phyloP scores from a whole-genome alignment of 2,113 vertebrate genomes.

The Corythaixoides concolor region DNA sequence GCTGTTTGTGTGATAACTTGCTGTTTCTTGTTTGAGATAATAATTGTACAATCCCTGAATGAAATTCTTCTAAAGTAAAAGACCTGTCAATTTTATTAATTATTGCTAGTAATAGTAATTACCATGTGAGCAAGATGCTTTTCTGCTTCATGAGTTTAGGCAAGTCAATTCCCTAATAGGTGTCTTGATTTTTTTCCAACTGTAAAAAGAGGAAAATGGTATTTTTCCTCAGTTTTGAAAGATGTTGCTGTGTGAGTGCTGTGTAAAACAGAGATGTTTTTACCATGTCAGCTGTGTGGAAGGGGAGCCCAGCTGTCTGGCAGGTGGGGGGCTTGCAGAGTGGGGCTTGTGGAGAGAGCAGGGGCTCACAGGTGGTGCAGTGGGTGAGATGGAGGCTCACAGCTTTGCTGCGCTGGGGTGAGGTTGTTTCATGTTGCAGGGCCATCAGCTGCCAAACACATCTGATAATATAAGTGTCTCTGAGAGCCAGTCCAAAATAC shows the following conservation, averaged over 20 bases:
- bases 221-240: background rate
- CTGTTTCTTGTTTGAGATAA: slow-evolving; percentile 24
- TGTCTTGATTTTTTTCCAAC: background rate
- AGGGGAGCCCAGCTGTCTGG: too few relatives aligned
- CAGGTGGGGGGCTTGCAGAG: background rate
- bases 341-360: background rate
- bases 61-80: background rate
- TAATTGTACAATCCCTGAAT: background rate
- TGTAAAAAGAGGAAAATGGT: background rate
- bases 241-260: background rate
- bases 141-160: background rate
- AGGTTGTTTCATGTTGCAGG: background rate
- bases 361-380: background rate
- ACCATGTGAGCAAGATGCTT: background rate
- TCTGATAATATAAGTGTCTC: background rate
- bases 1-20: background rate
- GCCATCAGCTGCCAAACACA: background rate
- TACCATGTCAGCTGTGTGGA: rapidly evolving
- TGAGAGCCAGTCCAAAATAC: background rate
- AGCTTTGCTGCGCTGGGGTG: background rate
- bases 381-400: background rate
- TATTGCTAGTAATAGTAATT: slow-evolving; percentile 18
- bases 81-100: background rate
- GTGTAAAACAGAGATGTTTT: background rate
- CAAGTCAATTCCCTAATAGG: background rate